These are phyloP conservation scores for Ameiurus melas DNA, from an alignment of 2,113 vertebrate species.

Conservation along the genomic window DNA sequence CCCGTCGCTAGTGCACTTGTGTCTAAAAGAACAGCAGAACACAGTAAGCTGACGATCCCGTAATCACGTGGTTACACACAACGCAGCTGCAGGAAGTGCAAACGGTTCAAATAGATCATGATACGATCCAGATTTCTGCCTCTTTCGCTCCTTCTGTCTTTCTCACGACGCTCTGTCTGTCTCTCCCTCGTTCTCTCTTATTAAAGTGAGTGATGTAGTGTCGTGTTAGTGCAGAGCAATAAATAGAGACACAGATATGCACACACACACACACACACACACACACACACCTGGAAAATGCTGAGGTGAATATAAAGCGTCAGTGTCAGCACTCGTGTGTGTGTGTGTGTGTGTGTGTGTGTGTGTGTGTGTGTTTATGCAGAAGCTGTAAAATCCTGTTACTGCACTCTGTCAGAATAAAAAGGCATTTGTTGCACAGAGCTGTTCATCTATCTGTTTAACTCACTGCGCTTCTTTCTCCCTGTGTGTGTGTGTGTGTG, in stretches of 20 bases:
- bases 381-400: slow-evolving; percentile 9
- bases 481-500: neutral
- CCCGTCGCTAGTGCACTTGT: neutral
- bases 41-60: neutral
- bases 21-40: neutral
- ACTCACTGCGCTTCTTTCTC: slow-evolving; percentile 8
- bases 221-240: neutral
- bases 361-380: slow-evolving; percentile 43
- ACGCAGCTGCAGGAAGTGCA: neutral
- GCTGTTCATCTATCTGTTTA: slow-evolving; percentile 30
- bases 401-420: slow-evolving; percentile 24
- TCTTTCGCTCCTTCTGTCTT: neutral
- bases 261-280: slow-evolving; percentile 31
- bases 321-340: slow-evolving; percentile 18
- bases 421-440: neutral
- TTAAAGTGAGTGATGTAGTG: slow-evolving; percentile 37
- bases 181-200: slow-evolving; percentile 19
- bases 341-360: slow-evolving; percentile 43
- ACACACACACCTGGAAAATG: slow-evolving; percentile 30
- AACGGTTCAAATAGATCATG: neutral
- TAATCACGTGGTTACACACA: neutral
- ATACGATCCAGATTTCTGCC: slow-evolving; percentile 12
- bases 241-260: slow-evolving; percentile 3
- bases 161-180: neutral
- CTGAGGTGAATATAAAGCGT: neutral